Evolutionary conservation across 2,888 invertebrate species (phyloP).

Genomic region (Chromoteleia sp.): DNA sequence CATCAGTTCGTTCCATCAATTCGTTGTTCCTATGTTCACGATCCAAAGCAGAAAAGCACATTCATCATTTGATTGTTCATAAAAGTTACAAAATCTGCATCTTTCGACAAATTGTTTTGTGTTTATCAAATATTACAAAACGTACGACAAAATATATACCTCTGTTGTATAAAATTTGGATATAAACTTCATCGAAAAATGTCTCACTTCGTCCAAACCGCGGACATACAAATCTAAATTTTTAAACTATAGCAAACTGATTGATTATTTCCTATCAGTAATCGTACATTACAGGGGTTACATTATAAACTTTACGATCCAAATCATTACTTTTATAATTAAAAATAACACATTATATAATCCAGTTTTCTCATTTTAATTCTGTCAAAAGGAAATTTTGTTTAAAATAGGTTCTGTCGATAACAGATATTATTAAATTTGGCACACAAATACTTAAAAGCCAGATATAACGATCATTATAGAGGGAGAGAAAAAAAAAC

Average conservation of each 20-base stretch:
- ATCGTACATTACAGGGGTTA: too few relatives aligned
- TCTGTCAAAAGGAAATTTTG: background rate
- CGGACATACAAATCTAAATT: slow-evolving; percentile 6
- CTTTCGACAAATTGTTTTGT: slow-evolving; percentile 12
- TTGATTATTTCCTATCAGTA: background rate
- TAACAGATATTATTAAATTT: slow-evolving; percentile 36
- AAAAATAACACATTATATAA: too few relatives aligned
- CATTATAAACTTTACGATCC: too few relatives aligned
- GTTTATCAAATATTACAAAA: slow-evolving; percentile 58
- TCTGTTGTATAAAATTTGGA: slow-evolving; percentile 56
- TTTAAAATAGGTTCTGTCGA: background rate
- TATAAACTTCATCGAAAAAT: slow-evolving; percentile 27
- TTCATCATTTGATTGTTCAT: slow-evolving; percentile 34
- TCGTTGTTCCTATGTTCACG: slow-evolving; percentile 38
- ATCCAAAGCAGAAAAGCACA: slow-evolving; percentile 50
- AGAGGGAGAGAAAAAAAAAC: slow-evolving; percentile 33
- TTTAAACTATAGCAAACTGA: background rate
- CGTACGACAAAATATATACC: slow-evolving; percentile 54
- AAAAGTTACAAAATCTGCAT: slow-evolving; percentile 44
- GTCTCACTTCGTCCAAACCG: slow-evolving; percentile 21
- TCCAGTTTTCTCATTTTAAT: background rate
- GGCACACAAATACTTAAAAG: slow-evolving; percentile 34
- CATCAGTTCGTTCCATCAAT: slow-evolving; percentile 21
- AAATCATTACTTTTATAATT: too few relatives aligned
- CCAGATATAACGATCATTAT: background rate